A percentile compares a stretch with the other conserved stretches of the same genome.
Evolutionary conservation across 2,797 vertebrate genomes (phyloP).

Genomic region (Tapera naevia): DNA sequence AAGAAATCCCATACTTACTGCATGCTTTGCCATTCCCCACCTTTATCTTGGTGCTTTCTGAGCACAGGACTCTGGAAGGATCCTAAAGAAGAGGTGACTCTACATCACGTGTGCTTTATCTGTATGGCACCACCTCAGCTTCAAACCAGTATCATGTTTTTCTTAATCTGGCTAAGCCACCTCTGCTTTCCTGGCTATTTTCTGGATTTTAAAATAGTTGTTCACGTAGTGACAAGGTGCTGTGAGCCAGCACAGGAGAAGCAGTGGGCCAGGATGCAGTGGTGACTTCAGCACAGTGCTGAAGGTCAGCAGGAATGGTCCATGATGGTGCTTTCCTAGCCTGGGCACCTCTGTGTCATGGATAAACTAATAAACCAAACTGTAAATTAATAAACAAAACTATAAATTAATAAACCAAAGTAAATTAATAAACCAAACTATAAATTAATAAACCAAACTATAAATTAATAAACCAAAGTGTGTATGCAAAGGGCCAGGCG

Average conservation of each 20-base stretch:
- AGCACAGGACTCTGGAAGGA: background rate
- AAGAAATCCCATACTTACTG: background rate
- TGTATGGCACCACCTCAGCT: background rate
- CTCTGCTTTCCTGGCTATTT: background rate
- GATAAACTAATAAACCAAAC: background rate
- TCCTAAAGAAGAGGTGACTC: background rate
- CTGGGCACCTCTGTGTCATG: background rate
- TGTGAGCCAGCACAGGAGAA: background rate
- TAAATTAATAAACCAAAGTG: background rate
- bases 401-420: background rate
- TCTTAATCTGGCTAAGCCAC: background rate
- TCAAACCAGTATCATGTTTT: rapidly evolving
- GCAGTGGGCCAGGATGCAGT: background rate
- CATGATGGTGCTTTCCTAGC: background rate
- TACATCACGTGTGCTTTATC: rapidly evolving
- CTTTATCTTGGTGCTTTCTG: background rate
- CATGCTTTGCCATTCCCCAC: background rate
- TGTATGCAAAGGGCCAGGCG: background rate
- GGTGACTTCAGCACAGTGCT: rapidly evolving
- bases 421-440: background rate
- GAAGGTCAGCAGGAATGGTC: background rate
- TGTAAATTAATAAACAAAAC: no score
- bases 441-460: background rate
- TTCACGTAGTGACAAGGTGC: background rate
- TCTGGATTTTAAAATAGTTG: background rate